A percentile compares a stretch with the other conserved stretches of the same genome.
Evolutionary conservation across 2,888 invertebrate species (phyloP).

Genomic region (Pachliopta kotzebuea): DNA sequence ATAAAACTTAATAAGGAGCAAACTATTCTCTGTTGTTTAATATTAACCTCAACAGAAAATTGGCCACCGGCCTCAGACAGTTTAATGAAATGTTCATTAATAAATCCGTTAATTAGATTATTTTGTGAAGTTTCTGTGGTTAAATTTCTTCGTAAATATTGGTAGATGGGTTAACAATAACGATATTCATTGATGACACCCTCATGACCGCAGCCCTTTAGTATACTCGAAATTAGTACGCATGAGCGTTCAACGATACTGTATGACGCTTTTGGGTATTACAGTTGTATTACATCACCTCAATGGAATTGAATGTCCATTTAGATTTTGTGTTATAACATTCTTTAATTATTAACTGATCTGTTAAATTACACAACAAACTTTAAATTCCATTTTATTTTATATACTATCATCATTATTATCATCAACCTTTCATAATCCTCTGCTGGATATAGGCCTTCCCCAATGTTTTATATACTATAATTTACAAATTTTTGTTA

Average conservation of each 20-base stretch:
- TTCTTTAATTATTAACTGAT: neutral
- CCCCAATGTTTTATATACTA: too few species aligned
- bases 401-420: too few species aligned
- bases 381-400: too few species aligned
- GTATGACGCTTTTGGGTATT: slow-evolving; percentile 4
- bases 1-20: too few species aligned
- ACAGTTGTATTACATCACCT: neutral
- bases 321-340: neutral
- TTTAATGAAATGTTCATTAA: too few species aligned
- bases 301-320: slow-evolving; percentile 3
- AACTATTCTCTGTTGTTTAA: too few species aligned
- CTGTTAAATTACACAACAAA: too few species aligned
- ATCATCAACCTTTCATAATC: too few species aligned
- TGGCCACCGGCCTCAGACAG: too few species aligned
- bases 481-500: too few species aligned
- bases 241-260: slow-evolving; percentile 1
- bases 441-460: too few species aligned
- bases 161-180: slow-evolving; percentile 3
- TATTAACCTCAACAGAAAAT: too few species aligned
- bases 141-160: slow-evolving; percentile 1
- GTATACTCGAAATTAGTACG: slow-evolving; percentile 6
- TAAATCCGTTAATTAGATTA: neutral
- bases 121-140: neutral
- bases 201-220: neutral
- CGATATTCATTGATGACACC: slow-evolving; percentile 7